A percentile compares a stretch with the other conserved stretches of the same genome.
Conservation (phyloP, 2,113 vertebrate genomes). For the Takifugu bimaculatus region DNA sequence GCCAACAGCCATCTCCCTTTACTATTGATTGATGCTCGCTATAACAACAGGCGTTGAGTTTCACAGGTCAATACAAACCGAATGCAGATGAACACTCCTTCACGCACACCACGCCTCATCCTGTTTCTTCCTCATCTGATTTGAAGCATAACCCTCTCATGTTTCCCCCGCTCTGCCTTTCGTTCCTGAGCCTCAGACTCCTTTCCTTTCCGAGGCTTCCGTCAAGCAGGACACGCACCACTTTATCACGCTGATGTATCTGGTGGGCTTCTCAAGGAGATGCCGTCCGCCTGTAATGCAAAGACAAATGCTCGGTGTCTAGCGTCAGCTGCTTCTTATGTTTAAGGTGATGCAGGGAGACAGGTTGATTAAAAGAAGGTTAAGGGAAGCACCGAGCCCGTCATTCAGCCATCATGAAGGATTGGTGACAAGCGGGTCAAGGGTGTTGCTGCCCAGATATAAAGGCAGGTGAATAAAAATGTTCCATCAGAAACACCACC, state of each 20-base stretch:
- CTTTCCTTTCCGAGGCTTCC: slow-evolving; percentile 51
- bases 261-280: slow-evolving; percentile 73
- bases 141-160: background rate
- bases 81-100: slow-evolving; percentile 3
- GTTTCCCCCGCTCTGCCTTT: slow-evolving; percentile 2
- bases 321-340: slow-evolving; percentile 55
- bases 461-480: slow-evolving; percentile 25
- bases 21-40: slow-evolving; percentile 37
- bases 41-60: slow-evolving; percentile 34
- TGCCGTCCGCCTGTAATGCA: slow-evolving; percentile 61
- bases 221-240: slow-evolving; percentile 45
- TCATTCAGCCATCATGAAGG: slow-evolving; percentile 65
- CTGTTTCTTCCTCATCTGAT: background rate
- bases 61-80: slow-evolving; percentile 34
- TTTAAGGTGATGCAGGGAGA: slow-evolving; percentile 72
- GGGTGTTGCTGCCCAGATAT: slow-evolving; percentile 43
- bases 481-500: slow-evolving; percentile 17
- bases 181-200: slow-evolving; percentile 9
- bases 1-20: background rate
- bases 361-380: slow-evolving; percentile 78
- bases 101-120: slow-evolving; percentile 1
- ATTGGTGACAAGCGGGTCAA: slow-evolving; percentile 65
- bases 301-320: slow-evolving; percentile 69
- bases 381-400: slow-evolving; percentile 62
- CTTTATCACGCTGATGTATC: slow-evolving; percentile 76